Percentiles rank a stretch among this genome's conserved stretches.
These are phyloP conservation scores for Chelonoidis abingdonii DNA, from an alignment of 2,113 vertebrate genomes.

Conservation along the genomic window DNA sequence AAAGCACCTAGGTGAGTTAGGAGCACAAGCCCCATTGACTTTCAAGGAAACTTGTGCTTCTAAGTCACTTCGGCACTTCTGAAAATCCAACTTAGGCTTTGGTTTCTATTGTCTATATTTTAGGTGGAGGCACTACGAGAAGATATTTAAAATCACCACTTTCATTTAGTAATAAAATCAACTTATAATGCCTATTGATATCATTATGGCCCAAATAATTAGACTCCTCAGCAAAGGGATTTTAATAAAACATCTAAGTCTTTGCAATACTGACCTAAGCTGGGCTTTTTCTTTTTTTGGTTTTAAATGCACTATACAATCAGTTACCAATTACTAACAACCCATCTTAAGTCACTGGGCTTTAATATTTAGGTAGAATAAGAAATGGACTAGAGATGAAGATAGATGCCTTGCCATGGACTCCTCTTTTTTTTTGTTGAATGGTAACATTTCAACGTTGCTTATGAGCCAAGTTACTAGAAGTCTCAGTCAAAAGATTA, in stretches of 20 bases:
- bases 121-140: neutral
- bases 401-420: neutral
- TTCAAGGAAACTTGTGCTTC: neutral
- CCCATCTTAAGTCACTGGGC: neutral
- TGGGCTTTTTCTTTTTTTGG: neutral
- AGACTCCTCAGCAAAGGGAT: neutral
- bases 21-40: neutral
- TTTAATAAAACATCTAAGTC: neutral
- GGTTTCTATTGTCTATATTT: neutral
- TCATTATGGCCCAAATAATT: neutral
- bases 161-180: neutral
- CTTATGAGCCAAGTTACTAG: neutral
- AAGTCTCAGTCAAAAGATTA: neutral
- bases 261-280: neutral
- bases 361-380: neutral
- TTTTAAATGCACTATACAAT: neutral
- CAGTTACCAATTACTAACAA: constrained; percentile 9
- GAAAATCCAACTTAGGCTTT: neutral
- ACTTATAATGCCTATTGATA: neutral
- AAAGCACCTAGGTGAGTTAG: neutral
- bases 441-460: neutral
- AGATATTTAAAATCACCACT: neutral
- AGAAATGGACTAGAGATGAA: neutral
- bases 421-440: neutral
- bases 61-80: neutral